Evolutionary conservation across 2,113 vertebrate genomes (phyloP), one percentile per base, ranked within the genome.

Genomic region (Pipa parva): DNA sequence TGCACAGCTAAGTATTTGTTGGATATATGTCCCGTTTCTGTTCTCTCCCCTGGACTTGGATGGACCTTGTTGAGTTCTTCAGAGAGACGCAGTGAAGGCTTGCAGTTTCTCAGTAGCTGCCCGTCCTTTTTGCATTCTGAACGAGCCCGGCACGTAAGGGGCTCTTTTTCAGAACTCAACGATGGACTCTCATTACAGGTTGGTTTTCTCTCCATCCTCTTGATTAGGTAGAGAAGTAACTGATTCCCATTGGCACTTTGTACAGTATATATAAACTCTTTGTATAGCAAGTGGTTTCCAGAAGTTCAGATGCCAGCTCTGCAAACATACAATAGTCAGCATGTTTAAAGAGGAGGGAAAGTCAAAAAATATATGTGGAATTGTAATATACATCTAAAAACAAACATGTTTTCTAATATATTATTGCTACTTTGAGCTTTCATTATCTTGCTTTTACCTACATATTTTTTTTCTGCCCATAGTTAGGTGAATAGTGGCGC

Each of bases 141-240:
- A 68, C 72, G 76, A 39, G 82, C 81, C n/a, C 81, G 88, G 36
- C 77, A 84, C 24, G 71, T 78, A 7, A 76, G 72, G 11, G 17
- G 63, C 4, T 73, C 81, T 63, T 73, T 85, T 70, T 76, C 82
- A 60, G 80, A 80, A 42, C 81, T 80, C 66, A 89, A 79, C 0
- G 78, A 79, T 5, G 73, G 77, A 48, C 77, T 87, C 78, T 88
- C 87, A 68, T 84, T 81, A 76, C 81, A 70, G 65, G 79, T 63
- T 85, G 84, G n/a, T 71, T 90, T 81, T 73, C 86, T 87, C 83
- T 97, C 97, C 95, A 97, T 99, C 54, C 79, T 77, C 37, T 69
- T 1, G 36, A 36, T 73, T 74, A 79, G 45, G 22, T 45, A 42
- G 27, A 24, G 72, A n/a, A 25, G 0, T 54, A 2, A 31, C 45